Evolutionary conservation across 92 coral and sea anemone species (phyloP), one percentile per base, ranked within the genome.

Genomic region (Bergia puertoricense): DNA sequence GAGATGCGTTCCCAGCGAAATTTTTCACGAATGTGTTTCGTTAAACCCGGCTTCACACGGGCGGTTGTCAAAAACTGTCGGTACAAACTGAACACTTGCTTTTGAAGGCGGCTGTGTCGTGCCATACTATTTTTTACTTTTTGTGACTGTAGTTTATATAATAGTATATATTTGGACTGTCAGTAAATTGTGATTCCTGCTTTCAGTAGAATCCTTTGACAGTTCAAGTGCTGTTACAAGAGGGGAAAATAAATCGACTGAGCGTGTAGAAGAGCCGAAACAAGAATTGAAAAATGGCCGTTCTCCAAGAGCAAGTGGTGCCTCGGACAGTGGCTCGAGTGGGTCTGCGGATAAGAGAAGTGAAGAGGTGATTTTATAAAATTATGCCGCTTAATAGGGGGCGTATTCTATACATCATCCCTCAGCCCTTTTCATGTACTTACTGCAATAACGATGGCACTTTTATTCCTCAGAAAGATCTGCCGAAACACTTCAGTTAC

Each of bases 81-180:
- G 86, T 95, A 97, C 73, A 97, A 85, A 44, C 91, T 81, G 57
- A 97, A 90, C 5, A 95, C 98, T 91, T 94, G 93, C 89, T 92
- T 95, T 86, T 97, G 99, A 50, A 97, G 90, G 40, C 96, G 94
- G 84, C 99, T 97, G 72, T 94, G 91, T 48, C 82, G 88, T 85
- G 89, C 92, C 86, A 41, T 87, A 1, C 4, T 8, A 39, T 37
- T 86, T 43, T 18, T 80, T 66, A 3, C 5, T 76, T 11, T 36
- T 6, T 22, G 43, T 4, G 8, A 48, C 30, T 30, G 30, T 30
- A 30, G 30, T 30, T 48, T 48, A 30, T 48, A 8, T 4, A 48
- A 48, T 48, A 8, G 8, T 48, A 30, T 30, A 30, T 30, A 30
- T 30, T 30, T 30, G 30, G 30, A 30, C 30, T 30, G 30, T 30